Evolutionary conservation across 2,797 vertebrate species (phyloP).

Genomic region (Petrocephalus sullivani): DNA sequence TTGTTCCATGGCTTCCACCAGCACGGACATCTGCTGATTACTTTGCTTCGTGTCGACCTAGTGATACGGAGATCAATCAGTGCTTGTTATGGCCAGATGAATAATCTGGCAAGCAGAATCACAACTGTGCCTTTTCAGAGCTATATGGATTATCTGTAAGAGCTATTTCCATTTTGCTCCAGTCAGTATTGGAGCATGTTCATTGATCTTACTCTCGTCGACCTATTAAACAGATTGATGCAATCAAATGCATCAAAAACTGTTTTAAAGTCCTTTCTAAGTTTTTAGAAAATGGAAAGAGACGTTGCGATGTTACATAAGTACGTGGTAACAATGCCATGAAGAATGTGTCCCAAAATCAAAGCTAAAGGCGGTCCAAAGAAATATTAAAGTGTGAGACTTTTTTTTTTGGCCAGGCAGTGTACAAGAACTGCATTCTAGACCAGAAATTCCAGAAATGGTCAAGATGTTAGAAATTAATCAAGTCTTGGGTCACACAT

Average conservation of each 20-base stretch:
- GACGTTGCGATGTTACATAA: too few relatives aligned
- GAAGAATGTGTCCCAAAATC: too few relatives aligned
- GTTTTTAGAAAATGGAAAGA: neutral
- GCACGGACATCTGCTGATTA: neutral
- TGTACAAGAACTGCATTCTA: neutral
- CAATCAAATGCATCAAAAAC: neutral
- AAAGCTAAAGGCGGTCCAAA: too few relatives aligned
- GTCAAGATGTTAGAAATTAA: neutral
- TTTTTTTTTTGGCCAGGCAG: too few relatives aligned
- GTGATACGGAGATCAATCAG: neutral
- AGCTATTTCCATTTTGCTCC: neutral
- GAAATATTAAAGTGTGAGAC: too few relatives aligned
- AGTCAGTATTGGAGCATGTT: conserved; percentile 1
- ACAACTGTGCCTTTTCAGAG: neutral
- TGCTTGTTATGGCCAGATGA: neutral
- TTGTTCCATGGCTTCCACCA: neutral
- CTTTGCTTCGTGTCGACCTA: neutral
- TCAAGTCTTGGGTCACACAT: neutral
- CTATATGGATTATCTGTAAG: neutral
- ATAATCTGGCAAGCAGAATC: neutral
- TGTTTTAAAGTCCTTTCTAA: neutral
- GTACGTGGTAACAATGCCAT: too few relatives aligned
- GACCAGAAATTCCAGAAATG: neutral
- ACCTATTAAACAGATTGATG: conserved; percentile 4
- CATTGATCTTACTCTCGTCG: neutral